A percentile compares a stretch with the other conserved stretches of the same genome.
Evolutionary conservation across 1,140 invertebrate genomes (phyloP).

Genomic region (Araneus ventricosus): DNA sequence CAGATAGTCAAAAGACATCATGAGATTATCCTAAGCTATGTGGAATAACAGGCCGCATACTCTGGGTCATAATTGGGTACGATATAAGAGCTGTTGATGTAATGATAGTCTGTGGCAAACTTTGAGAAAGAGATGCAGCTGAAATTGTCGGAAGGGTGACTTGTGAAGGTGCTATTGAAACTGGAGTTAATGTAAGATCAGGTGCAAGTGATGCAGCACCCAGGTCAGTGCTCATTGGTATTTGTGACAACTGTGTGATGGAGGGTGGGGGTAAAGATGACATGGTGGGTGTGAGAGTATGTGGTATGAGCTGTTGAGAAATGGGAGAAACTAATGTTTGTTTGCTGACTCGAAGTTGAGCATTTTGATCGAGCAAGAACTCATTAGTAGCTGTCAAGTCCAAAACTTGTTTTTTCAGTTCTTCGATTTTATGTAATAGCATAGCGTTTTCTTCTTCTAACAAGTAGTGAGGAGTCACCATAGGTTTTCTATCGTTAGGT

Average conservation of each 20-base stretch:
- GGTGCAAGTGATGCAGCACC: conserved; percentile 80
- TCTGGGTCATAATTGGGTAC: conserved; percentile 87
- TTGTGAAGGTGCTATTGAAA: conserved; percentile 79
- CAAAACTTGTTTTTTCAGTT: conserved; percentile 86
- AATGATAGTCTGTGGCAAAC: conserved; percentile 78
- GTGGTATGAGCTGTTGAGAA: conserved; percentile 71
- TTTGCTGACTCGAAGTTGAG: conserved; percentile 86
- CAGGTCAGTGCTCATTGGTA: conserved; percentile 79
- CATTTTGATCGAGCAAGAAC: conserved; percentile 90
- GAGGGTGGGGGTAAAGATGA: conserved; percentile 64
- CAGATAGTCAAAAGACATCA: not conserved
- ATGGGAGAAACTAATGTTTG: conserved; percentile 79
- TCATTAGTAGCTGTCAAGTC: conserved; percentile 90
- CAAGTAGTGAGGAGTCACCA: conserved; percentile 76
- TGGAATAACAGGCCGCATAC: conserved; percentile 78
- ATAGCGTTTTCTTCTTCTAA: conserved; percentile 88
- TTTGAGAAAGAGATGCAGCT: conserved; percentile 76
- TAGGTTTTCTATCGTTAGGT: conserved; percentile 57
- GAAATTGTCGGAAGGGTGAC: conserved; percentile 80
- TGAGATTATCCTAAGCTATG: conserved; percentile 77
- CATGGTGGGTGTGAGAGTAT: conserved; percentile 64
- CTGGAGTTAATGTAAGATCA: conserved; percentile 77
- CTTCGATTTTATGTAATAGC: conserved; percentile 86
- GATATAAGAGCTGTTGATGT: conserved; percentile 84
- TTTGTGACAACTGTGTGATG: conserved; percentile 76